Evolutionary conservation across 2,113 vertebrate genomes (phyloP), one percentile per base, ranked within the genome.

Genomic region (Lophochroa leadbeateri): DNA sequence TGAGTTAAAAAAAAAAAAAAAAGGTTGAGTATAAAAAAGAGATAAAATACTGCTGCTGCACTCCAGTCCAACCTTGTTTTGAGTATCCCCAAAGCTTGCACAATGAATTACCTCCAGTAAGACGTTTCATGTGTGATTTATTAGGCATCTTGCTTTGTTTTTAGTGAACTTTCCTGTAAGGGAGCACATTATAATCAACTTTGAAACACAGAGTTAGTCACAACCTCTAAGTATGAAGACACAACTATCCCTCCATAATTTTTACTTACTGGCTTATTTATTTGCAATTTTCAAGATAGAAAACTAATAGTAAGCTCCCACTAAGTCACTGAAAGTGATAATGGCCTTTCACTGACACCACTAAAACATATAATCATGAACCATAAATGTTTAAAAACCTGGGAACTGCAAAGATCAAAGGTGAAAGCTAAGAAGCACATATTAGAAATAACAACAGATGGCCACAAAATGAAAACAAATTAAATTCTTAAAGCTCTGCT

Each of bases 371-470:
- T 69, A 95, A 94, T 77, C 95, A 77, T 64, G 58, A 81, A 81
- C 91, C 23, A 60, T 57, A 91, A 95, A 92, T 87, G 43, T 94
- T 94, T 91, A 55, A 83, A 88, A 86, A 57, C 35, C 35, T 86
- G 49, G 60, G 86, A 95, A 92, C 29, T 86, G 80, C 78, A 96
- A 93, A 97, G 92, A 97, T 97, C 93, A 97, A 96, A 95, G 91
- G 67, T 96, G 91, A 95, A 74, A 94, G 35, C 65, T 94, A 94
- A 96, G 78, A 78, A 82, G 28, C 91, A 57, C 55, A 35, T 92
- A 91, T 91, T 96, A 92, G 82, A 96, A 97, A 96, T 95, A 97
- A 92, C 67, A 97, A 97, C 80, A 94, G 93, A 87, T 88, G 91
- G 93, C 67, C n/a, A 37, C 44, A 94, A 79, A 98, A 39, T 41